These are phyloP conservation scores for Phoeniculus purpureus DNA, from an alignment of 2,797 vertebrate genomes.

Conservation along the genomic window DNA sequence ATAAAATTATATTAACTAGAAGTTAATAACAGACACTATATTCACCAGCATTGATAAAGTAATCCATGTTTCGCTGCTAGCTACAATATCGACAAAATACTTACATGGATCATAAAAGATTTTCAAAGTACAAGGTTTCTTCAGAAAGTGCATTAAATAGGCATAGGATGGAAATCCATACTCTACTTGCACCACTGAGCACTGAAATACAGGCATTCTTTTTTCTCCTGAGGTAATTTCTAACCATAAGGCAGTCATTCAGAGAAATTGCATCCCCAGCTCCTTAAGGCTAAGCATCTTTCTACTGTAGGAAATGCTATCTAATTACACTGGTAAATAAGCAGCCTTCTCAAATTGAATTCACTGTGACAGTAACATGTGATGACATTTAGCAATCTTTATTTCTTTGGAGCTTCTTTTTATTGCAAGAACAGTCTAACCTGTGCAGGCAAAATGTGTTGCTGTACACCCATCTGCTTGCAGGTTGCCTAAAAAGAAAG, in stretches of 20 bases:
- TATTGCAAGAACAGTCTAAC: conserved; percentile 6
- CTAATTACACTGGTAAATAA: conserved; percentile 57
- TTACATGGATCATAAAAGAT: neutral
- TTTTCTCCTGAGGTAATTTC: conserved; percentile 15
- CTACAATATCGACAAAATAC: neutral
- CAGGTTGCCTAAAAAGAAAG: neutral
- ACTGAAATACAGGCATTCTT: neutral
- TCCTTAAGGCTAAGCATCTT: conserved; percentile 49
- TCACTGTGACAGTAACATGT: neutral
- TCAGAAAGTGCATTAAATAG: neutral
- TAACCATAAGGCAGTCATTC: conserved; percentile 32
- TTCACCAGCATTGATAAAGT: neutral
- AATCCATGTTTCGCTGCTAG: neutral
- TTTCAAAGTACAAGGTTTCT: neutral
- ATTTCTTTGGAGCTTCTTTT: conserved; percentile 7
- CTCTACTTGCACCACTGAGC: conserved; percentile 4
- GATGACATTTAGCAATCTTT: conserved; percentile 26
- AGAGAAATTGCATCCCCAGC: conserved; percentile 35
- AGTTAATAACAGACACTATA: neutral
- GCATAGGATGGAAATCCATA: neutral
- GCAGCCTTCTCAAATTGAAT: conserved; percentile 5
- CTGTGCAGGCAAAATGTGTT: neutral
- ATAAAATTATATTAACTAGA: neutral
- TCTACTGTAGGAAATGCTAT: conserved; percentile 19
- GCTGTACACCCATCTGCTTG: neutral